These are phyloP conservation scores for Oophaga sylvatica DNA, from an alignment of 2,797 vertebrate species.

Conservation along the genomic window DNA sequence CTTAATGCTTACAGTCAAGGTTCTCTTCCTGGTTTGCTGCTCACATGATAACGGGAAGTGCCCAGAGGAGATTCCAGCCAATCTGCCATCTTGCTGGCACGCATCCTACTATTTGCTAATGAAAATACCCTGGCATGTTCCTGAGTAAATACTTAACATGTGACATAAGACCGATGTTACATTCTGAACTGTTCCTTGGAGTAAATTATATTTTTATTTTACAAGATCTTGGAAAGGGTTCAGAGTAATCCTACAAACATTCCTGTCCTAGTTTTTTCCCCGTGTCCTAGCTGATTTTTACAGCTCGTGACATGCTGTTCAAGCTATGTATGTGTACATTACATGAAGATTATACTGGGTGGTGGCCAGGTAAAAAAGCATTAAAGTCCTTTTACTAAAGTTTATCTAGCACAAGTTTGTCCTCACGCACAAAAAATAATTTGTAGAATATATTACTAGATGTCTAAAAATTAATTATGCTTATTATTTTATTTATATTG, in stretches of 20 bases:
- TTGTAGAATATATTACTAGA: background rate
- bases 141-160: constrained; percentile 5
- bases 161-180: constrained; percentile 4
- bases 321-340: constrained; percentile 6
- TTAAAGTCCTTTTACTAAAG: constrained; percentile 6
- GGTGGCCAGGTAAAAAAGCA: constrained; percentile 16
- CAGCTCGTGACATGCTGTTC: constrained; percentile 30
- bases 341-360: constrained; percentile 30
- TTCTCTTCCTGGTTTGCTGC: constrained; percentile 32
- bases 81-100: constrained; percentile 25
- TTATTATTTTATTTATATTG: background rate
- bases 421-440: background rate
- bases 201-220: constrained; percentile 27
- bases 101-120: constrained; percentile 4
- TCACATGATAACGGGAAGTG: constrained; percentile 25
- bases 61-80: constrained; percentile 20
- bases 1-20: constrained; percentile 46
- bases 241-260: constrained; percentile 32
- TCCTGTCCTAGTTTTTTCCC: constrained; percentile 46
- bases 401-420: constrained; percentile 9
- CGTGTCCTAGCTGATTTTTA: constrained; percentile 25
- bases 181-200: background rate
- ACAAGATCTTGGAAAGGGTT: constrained; percentile 32
- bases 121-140: constrained; percentile 16
- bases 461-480: background rate